Evolutionary conservation across 2,888 invertebrate genomes (phyloP), one percentile per base, ranked within the genome.

Genomic region (Candidula unifasciata): DNA sequence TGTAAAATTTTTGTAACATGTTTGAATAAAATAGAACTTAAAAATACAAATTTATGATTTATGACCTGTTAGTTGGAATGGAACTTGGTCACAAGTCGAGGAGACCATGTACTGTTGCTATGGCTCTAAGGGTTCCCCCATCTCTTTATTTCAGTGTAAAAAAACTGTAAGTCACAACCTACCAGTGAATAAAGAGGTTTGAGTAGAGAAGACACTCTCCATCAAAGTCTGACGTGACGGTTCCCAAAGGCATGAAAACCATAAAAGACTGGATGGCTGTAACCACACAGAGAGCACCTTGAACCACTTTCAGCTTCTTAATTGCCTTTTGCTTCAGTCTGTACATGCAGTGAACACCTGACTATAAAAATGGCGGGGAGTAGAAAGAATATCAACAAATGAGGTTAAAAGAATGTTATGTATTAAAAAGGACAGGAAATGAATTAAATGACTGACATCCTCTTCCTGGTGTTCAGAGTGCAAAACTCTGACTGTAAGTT

Each of bases 131-230:
- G n/a, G n/a, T n/a, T n/a, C n/a, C n/a, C n/a, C n/a, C n/a, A n/a
- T n/a, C n/a, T n/a, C n/a, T n/a, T n/a, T n/a, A n/a, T n/a, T n/a
- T n/a, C n/a, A n/a, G n/a, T n/a, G n/a, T n/a, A n/a, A n/a, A n/a
- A n/a, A n/a, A n/a, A n/a, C n/a, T n/a, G n/a, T n/a, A n/a, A 30
- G 54, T 5, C 30, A 35, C 16, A 37, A 64, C 77, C 24, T 78
- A 78, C 79, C 44, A 35, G 44, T 21, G 16, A 52, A 83, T 54
- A 8, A n/a, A 66, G 54, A 84, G 37, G 57, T 80, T 68, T 1
- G 84, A 73, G 35, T 74, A 76, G 16, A 84, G 84, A 5, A 84
- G 74, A 66, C 84, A 84, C 27, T 84, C 33, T 18, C 71, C 68
- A 35, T 80, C 57, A 79, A 84, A 84, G 66, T 66, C 76, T 52